These are phyloP conservation scores for Colistium nudipinnis DNA, from an alignment of 2,113 vertebrate genomes.

Conservation along the genomic window DNA sequence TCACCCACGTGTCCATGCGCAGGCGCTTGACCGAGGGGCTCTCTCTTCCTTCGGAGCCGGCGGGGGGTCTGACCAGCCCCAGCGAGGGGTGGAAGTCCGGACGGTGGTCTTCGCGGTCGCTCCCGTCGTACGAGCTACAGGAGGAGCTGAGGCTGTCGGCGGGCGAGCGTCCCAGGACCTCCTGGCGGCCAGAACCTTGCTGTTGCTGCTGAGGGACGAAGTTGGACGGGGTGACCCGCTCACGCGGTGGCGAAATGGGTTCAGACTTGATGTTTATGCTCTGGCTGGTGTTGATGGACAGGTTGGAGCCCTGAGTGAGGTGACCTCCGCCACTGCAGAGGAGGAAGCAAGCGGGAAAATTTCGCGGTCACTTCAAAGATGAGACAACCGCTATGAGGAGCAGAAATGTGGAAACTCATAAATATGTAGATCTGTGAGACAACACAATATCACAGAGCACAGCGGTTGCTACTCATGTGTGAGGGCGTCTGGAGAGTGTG, in stretches of 20 bases:
- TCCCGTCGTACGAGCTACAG: slow-evolving; percentile 97
- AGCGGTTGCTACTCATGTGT: slow-evolving; percentile 69
- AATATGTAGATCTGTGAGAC: slow-evolving; percentile 66
- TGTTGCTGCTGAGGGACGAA: slow-evolving; percentile 85
- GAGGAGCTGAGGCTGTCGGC: slow-evolving; percentile 99
- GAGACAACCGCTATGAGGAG: slow-evolving; percentile 21
- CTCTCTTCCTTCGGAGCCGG: slow-evolving; percentile 86
- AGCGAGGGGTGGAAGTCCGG: slow-evolving; percentile 92
- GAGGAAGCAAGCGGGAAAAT: slow-evolving; percentile 38
- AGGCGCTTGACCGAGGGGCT: slow-evolving; percentile 96
- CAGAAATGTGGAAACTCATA: slow-evolving; percentile 18
- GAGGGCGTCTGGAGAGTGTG: slow-evolving; percentile 68
- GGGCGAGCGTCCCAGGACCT: slow-evolving; percentile 92
- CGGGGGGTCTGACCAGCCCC: slow-evolving; percentile 88
- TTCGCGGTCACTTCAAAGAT: slow-evolving; percentile 15
- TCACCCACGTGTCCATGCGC: slow-evolving; percentile 99
- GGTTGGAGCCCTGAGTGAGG: slow-evolving; percentile 96
- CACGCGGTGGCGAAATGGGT: slow-evolving; percentile 96
- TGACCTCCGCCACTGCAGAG: slow-evolving; percentile 89
- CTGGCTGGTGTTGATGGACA: slow-evolving; percentile 96
- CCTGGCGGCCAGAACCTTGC: slow-evolving; percentile 87
- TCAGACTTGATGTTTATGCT: slow-evolving; percentile 98
- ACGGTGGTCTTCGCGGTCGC: slow-evolving; percentile 93
- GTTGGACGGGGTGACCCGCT: slow-evolving; percentile 90
- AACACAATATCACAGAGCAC: slow-evolving; percentile 65